Conservation (phyloP, 2,888 invertebrate species). For the Xanthia togata region DNA sequence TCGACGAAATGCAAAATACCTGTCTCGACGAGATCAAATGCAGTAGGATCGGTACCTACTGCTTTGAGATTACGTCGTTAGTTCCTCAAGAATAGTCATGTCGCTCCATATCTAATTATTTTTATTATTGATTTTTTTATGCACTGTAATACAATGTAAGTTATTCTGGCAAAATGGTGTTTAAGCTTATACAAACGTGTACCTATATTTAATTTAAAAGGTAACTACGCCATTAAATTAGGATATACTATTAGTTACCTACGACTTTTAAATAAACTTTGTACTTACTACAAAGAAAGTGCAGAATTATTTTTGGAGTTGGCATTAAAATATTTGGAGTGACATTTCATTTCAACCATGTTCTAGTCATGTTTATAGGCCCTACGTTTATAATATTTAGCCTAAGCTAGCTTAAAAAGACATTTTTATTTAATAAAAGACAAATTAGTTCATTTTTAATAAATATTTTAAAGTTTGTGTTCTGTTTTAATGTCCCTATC, state of each 20-base stretch:
- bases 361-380: slow-evolving; percentile 60
- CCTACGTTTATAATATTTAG: slow-evolving; percentile 55
- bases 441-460: slow-evolving; percentile 67
- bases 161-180: not conserved
- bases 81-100: slow-evolving; percentile 24
- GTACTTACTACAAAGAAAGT: not conserved
- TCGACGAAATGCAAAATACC: not conserved
- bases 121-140: not conserved
- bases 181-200: no score
- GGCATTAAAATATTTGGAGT: not conserved
- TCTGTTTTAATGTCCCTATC: slow-evolving; percentile 29
- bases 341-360: slow-evolving; percentile 18
- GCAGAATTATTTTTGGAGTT: slow-evolving; percentile 10
- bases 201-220: no score
- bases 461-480: slow-evolving; percentile 62
- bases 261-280: not conserved
- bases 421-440: slow-evolving; percentile 72
- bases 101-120: slow-evolving; percentile 16
- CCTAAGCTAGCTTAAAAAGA: slow-evolving; percentile 69
- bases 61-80: slow-evolving; percentile 1
- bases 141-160: not conserved
- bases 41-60: no score
- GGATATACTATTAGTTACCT: not conserved
- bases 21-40: not conserved
- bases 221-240: not conserved